Conservation (phyloP, 2,888 invertebrate genomes). For the Drepana falcataria region DNA sequence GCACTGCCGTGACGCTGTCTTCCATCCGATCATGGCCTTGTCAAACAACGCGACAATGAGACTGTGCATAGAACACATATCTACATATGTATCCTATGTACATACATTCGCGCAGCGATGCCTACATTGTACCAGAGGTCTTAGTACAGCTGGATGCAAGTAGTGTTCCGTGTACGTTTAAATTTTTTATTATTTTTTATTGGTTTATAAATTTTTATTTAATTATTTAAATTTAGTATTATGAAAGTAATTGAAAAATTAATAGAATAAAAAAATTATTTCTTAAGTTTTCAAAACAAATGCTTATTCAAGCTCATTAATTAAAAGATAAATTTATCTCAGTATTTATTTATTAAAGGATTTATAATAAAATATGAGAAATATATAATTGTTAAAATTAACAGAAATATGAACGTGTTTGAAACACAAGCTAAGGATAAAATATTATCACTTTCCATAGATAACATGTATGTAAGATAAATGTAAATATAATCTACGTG, state of each 20-base stretch:
- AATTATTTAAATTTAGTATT: constrained; percentile 66
- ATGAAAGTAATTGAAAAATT: constrained; percentile 43
- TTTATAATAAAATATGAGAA: constrained; percentile 79
- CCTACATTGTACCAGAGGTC: too few relatives aligned
- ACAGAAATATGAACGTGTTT: too few relatives aligned
- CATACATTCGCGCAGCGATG: not conserved
- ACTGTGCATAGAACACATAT: not conserved
- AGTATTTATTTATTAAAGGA: constrained; percentile 67
- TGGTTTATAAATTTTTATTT: constrained; percentile 67
- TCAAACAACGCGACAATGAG: not conserved
- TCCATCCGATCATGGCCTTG: not conserved
- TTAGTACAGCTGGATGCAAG: too few relatives aligned
- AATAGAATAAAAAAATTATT: constrained; percentile 79
- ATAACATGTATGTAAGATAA: too few relatives aligned
- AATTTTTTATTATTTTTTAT: constrained; percentile 66
- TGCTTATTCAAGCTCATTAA: constrained; percentile 83
- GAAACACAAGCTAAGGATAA: too few relatives aligned
- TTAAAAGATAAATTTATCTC: constrained; percentile 74
- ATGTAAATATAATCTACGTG: too few relatives aligned
- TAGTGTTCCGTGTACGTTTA: too few relatives aligned
- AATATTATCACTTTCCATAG: too few relatives aligned
- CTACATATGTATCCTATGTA: too few relatives aligned
- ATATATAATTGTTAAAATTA: constrained; percentile 75
- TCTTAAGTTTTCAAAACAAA: constrained; percentile 85
- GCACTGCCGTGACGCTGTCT: not conserved